These are phyloP conservation scores for Carassius auratus DNA, from an alignment of 2,113 vertebrate genomes.

Conservation along the genomic window DNA sequence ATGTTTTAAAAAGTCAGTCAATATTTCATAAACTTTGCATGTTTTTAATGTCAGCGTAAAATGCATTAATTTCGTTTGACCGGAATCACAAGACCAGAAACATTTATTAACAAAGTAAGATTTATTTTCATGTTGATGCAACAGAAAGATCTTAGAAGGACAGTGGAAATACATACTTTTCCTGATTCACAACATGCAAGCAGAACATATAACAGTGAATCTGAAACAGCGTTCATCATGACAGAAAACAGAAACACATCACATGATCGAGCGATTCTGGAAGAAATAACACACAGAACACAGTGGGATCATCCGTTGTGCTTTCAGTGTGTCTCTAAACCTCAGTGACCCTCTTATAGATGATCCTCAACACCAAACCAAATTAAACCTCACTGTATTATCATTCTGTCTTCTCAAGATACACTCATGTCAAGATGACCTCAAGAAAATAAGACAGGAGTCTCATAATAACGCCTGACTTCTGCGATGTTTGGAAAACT, in stretches of 20 bases:
- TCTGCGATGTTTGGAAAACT: neutral
- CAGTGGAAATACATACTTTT: neutral
- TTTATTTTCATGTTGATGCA: neutral
- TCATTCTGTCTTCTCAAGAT: neutral
- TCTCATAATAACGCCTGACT: neutral
- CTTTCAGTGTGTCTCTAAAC: no score
- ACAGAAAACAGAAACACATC: neutral
- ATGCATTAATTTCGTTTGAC: neutral
- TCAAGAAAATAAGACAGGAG: neutral
- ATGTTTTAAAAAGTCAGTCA: neutral
- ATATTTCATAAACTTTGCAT: no score
- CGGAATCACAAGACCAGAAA: neutral
- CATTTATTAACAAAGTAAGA: neutral
- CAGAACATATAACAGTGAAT: neutral
- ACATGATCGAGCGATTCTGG: neutral
- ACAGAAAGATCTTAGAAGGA: neutral
- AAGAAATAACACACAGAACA: neutral
- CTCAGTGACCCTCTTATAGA: neutral
- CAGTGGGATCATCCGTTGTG: neutral
- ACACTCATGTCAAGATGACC: neutral
- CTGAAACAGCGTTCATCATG: neutral
- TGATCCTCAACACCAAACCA: neutral
- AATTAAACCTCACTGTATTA: neutral
- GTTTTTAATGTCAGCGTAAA: no score
- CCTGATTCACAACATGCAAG: slow-evolving; percentile 11